Percentiles rank a stretch among this genome's conserved stretches.
These are phyloP conservation scores for Leptoteleia sp. DNA, from an alignment of 1,140 invertebrate genomes.

Conservation along the genomic window DNA sequence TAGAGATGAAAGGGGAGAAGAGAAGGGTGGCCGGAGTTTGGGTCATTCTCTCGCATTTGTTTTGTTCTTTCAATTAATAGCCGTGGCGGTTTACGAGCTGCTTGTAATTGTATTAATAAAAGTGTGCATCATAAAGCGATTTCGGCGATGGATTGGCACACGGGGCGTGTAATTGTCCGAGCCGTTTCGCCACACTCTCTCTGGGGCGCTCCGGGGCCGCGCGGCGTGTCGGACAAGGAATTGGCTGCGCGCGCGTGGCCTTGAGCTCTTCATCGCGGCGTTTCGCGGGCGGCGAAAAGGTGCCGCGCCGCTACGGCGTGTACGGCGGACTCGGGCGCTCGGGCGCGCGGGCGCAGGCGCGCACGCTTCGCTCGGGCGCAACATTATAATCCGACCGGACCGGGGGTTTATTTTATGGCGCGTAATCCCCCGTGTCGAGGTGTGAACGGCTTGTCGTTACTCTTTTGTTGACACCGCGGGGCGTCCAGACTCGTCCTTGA, in stretches of 20 bases:
- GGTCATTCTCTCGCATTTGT: too few relatives aligned
- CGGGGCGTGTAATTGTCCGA: slow-evolving; percentile 41
- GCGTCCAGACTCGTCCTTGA: slow-evolving; percentile 73
- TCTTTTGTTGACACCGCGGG: slow-evolving; percentile 79
- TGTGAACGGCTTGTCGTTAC: slow-evolving; percentile 78
- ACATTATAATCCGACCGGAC: slow-evolving; percentile 77
- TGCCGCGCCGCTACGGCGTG: slow-evolving; percentile 37
- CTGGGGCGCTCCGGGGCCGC: slow-evolving; percentile 38
- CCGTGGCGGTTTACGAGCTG: slow-evolving; percentile 1
- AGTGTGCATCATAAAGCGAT: slow-evolving; percentile 38
- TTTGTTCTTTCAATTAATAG: neutral
- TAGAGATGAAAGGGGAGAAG: too few relatives aligned
- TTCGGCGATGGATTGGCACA: slow-evolving; percentile 31
- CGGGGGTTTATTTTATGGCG: slow-evolving; percentile 78
- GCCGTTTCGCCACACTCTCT: slow-evolving; percentile 52
- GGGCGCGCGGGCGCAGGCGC: too few relatives aligned
- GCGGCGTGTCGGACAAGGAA: slow-evolving; percentile 57
- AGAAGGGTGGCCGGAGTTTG: too few relatives aligned
- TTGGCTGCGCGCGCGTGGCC: slow-evolving; percentile 52
- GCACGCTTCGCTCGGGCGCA: slow-evolving; percentile 67
- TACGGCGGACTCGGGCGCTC: too few relatives aligned
- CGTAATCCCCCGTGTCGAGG: slow-evolving; percentile 79
- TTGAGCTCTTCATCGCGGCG: slow-evolving; percentile 54
- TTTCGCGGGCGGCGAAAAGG: slow-evolving; percentile 41
- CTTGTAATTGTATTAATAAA: slow-evolving; percentile 36